Base-by-base conservation (phyloP, 2,113 vertebrate species). In the Notothenia coriiceps region DNA sequence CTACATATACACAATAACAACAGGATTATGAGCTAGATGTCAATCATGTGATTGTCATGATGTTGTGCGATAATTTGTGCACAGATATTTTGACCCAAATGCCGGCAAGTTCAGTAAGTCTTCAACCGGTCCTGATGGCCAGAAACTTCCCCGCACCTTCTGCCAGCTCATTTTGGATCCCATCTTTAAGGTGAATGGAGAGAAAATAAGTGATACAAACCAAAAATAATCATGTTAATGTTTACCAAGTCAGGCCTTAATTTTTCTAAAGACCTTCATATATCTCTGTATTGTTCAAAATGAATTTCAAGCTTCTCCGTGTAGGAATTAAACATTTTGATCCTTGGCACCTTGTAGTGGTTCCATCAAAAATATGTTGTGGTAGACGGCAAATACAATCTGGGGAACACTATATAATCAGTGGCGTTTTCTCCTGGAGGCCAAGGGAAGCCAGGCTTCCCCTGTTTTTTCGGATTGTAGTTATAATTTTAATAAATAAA, bases 161-260 rank as follows among this genome's bases (percentile, higher is more conserved):
- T 95, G 93, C 84, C 98, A 99, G 86, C 96, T 99, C 64, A 95
- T 99, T 83, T 92, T 99, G 88, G 97, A 99, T 71, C 97, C 97
- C 49, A 98, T 99, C 88, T 99, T 98, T 83, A 99, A 98, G 96
- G 98, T 98, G 33, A 79, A 70, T 76, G 15, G 18, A 50, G 25
- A 56, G 64, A 62, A 20, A 4, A 54, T 29, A 64, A 57, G 52
- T 66, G 22, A 62, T 49, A 61, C 46, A 10, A 57, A 54, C 20
- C 1, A 22, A 25, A 20, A 44, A 11, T 55, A n/a, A 35, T 47
- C 7, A 40, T 40, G 35, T 40, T 40, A 40, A 29, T 46, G 17
- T 33, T 56, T 47, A 64, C 2, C 5, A n/a, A 29, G 10, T 63
- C 71, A 67, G 6, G 6, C 1, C n/a, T 49, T 33, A 10, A 33